These are phyloP conservation scores for Eledone cirrhosa DNA, from an alignment of 2,888 invertebrate species.

Conservation along the genomic window DNA sequence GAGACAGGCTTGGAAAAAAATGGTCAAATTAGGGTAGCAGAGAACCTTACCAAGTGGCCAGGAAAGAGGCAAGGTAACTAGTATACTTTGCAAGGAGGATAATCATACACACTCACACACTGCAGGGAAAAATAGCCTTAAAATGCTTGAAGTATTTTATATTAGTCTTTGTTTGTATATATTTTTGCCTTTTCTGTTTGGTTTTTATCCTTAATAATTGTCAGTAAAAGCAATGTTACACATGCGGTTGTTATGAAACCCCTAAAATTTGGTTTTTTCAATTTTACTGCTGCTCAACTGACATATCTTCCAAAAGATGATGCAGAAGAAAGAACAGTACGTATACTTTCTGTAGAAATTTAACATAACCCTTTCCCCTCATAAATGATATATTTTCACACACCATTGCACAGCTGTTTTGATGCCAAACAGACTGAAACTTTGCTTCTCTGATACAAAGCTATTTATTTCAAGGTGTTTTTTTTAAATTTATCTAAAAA, in stretches of 20 bases:
- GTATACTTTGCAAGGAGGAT: too few relatives aligned
- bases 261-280: conserved; percentile 90
- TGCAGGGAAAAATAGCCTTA: too few relatives aligned
- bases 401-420: neutral
- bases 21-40: too few relatives aligned
- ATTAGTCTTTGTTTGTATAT: neutral
- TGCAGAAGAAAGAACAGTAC: conserved; percentile 73
- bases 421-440: neutral
- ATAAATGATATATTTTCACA: neutral
- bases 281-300: conserved; percentile 94
- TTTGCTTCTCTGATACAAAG: neutral
- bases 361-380: too few relatives aligned
- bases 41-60: too few relatives aligned
- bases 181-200: neutral
- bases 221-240: conserved; percentile 83
- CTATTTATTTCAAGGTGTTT: too few relatives aligned
- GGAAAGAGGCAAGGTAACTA: too few relatives aligned
- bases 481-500: too few relatives aligned
- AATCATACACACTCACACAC: too few relatives aligned
- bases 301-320: conserved; percentile 84
- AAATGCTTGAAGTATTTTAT: too few relatives aligned
- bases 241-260: conserved; percentile 93
- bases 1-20: too few relatives aligned
- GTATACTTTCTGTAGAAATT: conserved; percentile 3
- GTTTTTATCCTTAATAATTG: conserved; percentile 20